Base-by-base conservation (phyloP, 2,113 vertebrate genomes). In the Oryzias curvinotus region DNA sequence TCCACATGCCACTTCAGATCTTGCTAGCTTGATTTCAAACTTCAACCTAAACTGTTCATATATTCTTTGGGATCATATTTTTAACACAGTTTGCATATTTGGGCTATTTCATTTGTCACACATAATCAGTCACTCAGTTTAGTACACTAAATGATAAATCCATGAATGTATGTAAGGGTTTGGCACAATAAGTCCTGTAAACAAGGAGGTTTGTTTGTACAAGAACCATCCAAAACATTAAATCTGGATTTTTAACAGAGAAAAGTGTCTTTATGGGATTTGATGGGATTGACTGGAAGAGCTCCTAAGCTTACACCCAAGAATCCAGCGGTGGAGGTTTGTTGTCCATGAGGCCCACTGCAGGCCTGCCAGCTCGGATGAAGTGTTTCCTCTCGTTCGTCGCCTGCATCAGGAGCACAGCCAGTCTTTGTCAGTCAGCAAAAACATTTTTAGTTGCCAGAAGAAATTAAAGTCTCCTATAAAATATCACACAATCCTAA, bases 241-340 rank as follows among this genome's bases (percentile, higher is more conserved):
- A 65, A 73, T 85, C 63, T n/a, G 44, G 62, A 54, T 75, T 69
- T 72, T 56, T 12, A 74, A 73, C 68, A 25, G 30, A 62, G 66
- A 48, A 85, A 77, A 81, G 76, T 68, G 75, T 80, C 71, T 78
- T 71, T 78, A 68, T 56, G 55, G 55, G 63, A 65, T 78, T 71
- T 42, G 55, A 51, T 43, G 3, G 8, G 64, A 30, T 49, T 26
- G 18, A 42, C 46, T 47, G 52, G 49, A 68, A 13, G 1, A 71
- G 68, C 59, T 68, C 80, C 61, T 14, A n/a, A 59, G 50, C 61
- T 88, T 81, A 93, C 71, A 93, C 92, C 92, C 92, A 93, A 30
- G 92, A 93, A 85, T 93, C 92, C 64, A 92, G 85, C 5, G 92
- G 92, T 65, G 91, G 92, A 61, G 92, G 92, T 64, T 91, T 93